phyloP scores from a whole-genome alignment of 1,140 invertebrate genomes.

The Ctenoplectra terminalis region DNA sequence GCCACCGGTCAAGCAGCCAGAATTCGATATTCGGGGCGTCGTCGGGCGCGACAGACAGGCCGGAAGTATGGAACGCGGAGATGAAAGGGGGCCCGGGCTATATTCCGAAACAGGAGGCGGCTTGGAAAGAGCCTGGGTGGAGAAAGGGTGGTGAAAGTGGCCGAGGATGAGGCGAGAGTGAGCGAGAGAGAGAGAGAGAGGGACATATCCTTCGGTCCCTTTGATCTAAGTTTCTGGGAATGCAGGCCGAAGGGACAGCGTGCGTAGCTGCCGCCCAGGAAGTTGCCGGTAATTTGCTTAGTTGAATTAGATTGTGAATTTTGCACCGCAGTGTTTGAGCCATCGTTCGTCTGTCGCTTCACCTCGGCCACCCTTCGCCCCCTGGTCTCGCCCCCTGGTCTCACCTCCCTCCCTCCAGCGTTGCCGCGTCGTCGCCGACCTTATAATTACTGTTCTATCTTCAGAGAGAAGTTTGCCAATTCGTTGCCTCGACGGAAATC shows the following conservation, averaged over 20 bases:
- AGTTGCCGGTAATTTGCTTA: conserved; percentile 77
- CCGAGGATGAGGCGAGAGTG: neutral
- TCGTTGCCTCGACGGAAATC: conserved; percentile 58
- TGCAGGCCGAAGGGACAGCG: conserved; percentile 69
- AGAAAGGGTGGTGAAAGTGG: conserved; percentile 33
- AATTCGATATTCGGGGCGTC: conserved; percentile 40
- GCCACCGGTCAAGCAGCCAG: conserved; percentile 40
- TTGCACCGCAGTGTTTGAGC: conserved; percentile 72
- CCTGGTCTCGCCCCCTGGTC: neutral
- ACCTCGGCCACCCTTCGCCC: neutral
- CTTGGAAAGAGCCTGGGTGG: conserved; percentile 42
- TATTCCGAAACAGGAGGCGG: conserved; percentile 43
- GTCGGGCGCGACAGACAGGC: conserved; percentile 15
- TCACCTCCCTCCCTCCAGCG: neutral
- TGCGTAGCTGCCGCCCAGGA: conserved; percentile 67
- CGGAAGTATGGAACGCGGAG: conserved; percentile 40
- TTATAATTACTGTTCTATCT: conserved; percentile 73
- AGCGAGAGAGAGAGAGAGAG: neutral
- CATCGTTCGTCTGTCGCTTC: conserved; percentile 56
- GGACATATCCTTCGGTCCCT: conserved; percentile 48
- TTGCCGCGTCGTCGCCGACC: conserved; percentile 29
- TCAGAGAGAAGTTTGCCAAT: conserved; percentile 67
- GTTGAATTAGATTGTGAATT: conserved; percentile 79
- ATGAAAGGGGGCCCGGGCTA: conserved; percentile 43
- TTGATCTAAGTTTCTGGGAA: conserved; percentile 78